phyloP scores from a whole-genome alignment of 2,888 invertebrate species.

The Mesorhabditis sp. region DNA sequence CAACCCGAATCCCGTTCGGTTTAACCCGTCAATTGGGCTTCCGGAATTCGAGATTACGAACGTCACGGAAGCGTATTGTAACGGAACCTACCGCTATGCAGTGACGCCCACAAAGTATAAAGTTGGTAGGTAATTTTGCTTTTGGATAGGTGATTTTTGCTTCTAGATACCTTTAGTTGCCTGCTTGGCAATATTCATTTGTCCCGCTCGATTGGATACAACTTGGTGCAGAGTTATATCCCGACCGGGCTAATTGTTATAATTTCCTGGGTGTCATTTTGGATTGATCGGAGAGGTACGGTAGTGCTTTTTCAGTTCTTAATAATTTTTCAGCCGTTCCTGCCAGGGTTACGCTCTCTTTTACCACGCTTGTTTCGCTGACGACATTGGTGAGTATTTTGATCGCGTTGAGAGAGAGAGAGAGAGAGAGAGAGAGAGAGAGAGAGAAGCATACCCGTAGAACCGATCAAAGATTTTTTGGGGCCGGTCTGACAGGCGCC shows the following conservation, averaged over 20 bases:
- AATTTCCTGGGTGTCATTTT: slow-evolving; percentile 13
- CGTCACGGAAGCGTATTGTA: slow-evolving; percentile 38
- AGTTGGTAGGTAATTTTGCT: slow-evolving; percentile 29
- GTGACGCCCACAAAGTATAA: slow-evolving; percentile 43
- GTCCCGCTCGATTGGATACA: slow-evolving; percentile 55
- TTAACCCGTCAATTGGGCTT: slow-evolving; percentile 52
- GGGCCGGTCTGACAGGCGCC: no score
- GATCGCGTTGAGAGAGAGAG: neutral
- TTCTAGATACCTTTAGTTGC: slow-evolving; percentile 52
- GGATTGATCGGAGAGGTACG: slow-evolving; percentile 45
- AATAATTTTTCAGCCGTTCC: slow-evolving; percentile 44
- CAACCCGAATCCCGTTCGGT: slow-evolving; percentile 42
- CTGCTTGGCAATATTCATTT: slow-evolving; percentile 44
- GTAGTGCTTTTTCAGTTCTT: neutral
- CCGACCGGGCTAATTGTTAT: slow-evolving; percentile 36
- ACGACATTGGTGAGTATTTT: slow-evolving; percentile 43
- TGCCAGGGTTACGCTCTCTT: slow-evolving; percentile 53
- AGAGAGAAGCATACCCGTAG: neutral
- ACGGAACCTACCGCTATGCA: slow-evolving; percentile 49
- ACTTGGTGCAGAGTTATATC: slow-evolving; percentile 47
- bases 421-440: neutral
- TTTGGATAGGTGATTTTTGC: neutral
- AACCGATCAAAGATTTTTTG: neutral
- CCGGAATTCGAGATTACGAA: slow-evolving; percentile 48
- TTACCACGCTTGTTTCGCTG: slow-evolving; percentile 54